Evolutionary conservation across 2,888 invertebrate species (phyloP).

Genomic region (Bedellia somnulentella): DNA sequence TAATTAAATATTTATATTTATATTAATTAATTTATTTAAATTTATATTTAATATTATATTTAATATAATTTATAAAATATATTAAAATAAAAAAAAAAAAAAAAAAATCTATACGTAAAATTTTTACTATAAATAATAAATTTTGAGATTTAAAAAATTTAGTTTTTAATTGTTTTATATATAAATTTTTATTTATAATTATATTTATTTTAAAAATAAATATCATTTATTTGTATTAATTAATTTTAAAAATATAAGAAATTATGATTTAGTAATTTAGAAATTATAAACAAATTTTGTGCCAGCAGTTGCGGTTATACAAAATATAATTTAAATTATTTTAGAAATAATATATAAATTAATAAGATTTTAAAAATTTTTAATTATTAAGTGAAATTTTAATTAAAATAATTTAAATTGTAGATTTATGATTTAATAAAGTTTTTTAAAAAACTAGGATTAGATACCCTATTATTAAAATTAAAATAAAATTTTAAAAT

Average conservation of each 20-base stretch:
- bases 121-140: slow-evolving; percentile 27
- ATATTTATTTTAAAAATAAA: slow-evolving; percentile 40
- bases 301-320: slow-evolving; percentile 74
- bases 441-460: slow-evolving; percentile 64
- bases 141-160: slow-evolving; percentile 52
- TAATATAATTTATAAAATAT: slow-evolving; percentile 10
- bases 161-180: slow-evolving; percentile 57
- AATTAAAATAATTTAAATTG: slow-evolving; percentile 44
- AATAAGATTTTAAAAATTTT: slow-evolving; percentile 30
- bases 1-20: too few relatives aligned
- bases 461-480: slow-evolving; percentile 70
- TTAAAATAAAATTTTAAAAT: slow-evolving; percentile 52
- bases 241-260: slow-evolving; percentile 61
- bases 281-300: slow-evolving; percentile 65
- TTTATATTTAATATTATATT: slow-evolving; percentile 8
- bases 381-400: slow-evolving; percentile 62
- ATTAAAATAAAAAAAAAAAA: slow-evolving; percentile 23
- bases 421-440: slow-evolving; percentile 37
- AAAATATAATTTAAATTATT: slow-evolving; percentile 60
- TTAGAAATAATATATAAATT: slow-evolving; percentile 34
- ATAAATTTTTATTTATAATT: slow-evolving; percentile 47
- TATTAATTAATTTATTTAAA: slow-evolving; percentile 8
- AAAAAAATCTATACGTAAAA: slow-evolving; percentile 27
- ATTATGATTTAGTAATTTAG: slow-evolving; percentile 63
- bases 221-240: slow-evolving; percentile 25